Conservation (phyloP, 2,888 invertebrate genomes). For the Strigamia maritima region DNA sequence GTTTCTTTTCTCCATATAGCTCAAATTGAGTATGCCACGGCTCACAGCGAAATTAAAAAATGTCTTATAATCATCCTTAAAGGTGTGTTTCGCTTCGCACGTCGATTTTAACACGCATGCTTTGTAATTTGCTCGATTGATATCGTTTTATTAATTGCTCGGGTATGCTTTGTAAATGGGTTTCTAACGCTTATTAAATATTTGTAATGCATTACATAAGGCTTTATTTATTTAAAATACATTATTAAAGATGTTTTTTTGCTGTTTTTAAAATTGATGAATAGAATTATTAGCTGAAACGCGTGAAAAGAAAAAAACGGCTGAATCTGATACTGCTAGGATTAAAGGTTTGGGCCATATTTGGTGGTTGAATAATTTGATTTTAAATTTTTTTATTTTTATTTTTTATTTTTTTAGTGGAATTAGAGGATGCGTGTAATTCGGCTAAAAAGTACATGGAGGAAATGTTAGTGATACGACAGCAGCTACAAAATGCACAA, state of each 20-base stretch:
- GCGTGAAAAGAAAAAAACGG: slow-evolving; percentile 44
- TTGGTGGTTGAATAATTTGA: not conserved
- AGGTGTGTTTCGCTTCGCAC: slow-evolving; percentile 44
- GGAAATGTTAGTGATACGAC: slow-evolving; percentile 47
- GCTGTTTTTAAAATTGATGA: slow-evolving; percentile 39
- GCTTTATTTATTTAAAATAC: not conserved
- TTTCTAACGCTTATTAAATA: not conserved
- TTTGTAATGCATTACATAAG: not conserved
- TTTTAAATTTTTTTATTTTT: slow-evolving; percentile 1
- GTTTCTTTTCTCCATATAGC: slow-evolving; percentile 18
- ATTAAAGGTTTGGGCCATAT: slow-evolving; percentile 16
- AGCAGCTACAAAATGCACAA: slow-evolving; percentile 48
- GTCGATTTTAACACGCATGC: not conserved
- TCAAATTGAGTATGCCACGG: not conserved
- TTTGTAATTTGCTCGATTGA: not conserved
- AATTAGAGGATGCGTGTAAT: slow-evolving; percentile 48
- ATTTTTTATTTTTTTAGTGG: slow-evolving; percentile 45
- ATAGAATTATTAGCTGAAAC: slow-evolving; percentile 46
- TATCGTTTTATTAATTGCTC: not conserved
- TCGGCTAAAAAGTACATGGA: slow-evolving; percentile 48
- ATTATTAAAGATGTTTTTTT: not conserved
- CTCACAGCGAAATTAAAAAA: not conserved
- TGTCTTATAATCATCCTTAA: slow-evolving; percentile 43
- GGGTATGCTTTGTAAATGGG: not conserved
- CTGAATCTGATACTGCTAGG: slow-evolving; percentile 44